Conservation (phyloP, 2,797 vertebrate species). For the Sarcophilus harrisii region DNA sequence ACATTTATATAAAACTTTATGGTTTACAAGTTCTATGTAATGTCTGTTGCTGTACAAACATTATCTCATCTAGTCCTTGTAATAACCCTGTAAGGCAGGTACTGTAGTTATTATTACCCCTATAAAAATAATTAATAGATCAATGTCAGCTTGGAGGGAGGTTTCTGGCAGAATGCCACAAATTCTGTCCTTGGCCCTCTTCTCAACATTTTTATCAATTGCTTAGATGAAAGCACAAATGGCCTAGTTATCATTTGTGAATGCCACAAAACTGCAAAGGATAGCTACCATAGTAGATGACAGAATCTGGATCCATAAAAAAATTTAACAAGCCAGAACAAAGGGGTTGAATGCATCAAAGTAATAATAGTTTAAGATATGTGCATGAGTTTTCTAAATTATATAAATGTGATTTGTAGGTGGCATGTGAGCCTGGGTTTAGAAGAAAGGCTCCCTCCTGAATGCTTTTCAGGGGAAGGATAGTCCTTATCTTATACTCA, state of each 20-base stretch:
- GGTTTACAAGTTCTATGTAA: not conserved
- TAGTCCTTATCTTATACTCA: not conserved
- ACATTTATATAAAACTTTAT: constrained; percentile 1
- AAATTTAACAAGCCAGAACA: not conserved
- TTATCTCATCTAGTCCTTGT: not conserved
- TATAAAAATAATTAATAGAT: constrained; percentile 2
- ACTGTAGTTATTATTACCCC: not conserved
- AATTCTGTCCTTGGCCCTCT: not conserved
- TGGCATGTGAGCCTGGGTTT: not conserved
- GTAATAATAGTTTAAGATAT: not conserved
- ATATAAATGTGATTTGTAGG: not conserved
- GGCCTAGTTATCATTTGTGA: not conserved
- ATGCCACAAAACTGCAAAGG: not conserved
- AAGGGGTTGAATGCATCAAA: not conserved
- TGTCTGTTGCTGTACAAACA: constrained; percentile 2
- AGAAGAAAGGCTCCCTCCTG: not conserved
- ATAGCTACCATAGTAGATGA: not conserved
- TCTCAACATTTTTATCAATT: not conserved
- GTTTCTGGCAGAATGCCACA: not conserved
- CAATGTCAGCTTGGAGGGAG: not conserved
- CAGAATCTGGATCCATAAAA: not conserved
- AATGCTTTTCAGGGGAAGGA: not conserved
- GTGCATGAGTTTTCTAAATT: not conserved
- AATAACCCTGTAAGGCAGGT: not conserved
- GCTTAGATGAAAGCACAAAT: not conserved